Base-by-base conservation (phyloP, 1,140 invertebrate species). In the Drepana arcuata region DNA sequence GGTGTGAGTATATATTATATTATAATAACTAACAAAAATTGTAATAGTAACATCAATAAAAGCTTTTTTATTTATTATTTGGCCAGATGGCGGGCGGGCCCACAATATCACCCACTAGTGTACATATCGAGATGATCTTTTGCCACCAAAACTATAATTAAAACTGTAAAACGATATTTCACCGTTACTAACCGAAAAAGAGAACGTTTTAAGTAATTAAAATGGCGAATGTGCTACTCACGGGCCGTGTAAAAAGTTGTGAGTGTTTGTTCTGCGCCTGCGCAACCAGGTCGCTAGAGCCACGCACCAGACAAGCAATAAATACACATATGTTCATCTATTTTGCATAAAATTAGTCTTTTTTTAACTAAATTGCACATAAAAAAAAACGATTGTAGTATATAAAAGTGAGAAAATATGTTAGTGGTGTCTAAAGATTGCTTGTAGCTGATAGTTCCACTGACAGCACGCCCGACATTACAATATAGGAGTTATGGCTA, bases 121-220 rank as follows among this genome's bases (percentile, higher is more conserved):
- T n/a, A n/a, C n/a, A n/a, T n/a, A 18, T 16, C 15, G 16, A 24
- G 21, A 34, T 34, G 26, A 51, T 46, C 42, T 46, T 26, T 28
- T 34, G 18, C 24, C 32, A 28, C 21, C 34, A 30, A 45, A 50
- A 32, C 40, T 33, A 48, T 32, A 51, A 50, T 50, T 50, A 50
- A 50, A 51, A 51, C 42, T 39, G 45, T 52, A 41, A 38, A 47
- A 34, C 42, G 33, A 49, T 49, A 45, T 43, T 29, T 42, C 25
- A 42, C 41, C 51, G 51, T 55, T 55, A 55, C 26, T 14, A 28
- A 35, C 42, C 51, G 42, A 49, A 55, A 55, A 35, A 41, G 41
- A 44, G 45, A 52, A 36, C 45, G 45, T 36, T 53, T 55, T 36
- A 41, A 38, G 38, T 46, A 55, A 55, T 55, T 55, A 55, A 46